These are phyloP conservation scores for Bubalus kerabau DNA, from an alignment of 2,113 vertebrate species.

Conservation along the genomic window DNA sequence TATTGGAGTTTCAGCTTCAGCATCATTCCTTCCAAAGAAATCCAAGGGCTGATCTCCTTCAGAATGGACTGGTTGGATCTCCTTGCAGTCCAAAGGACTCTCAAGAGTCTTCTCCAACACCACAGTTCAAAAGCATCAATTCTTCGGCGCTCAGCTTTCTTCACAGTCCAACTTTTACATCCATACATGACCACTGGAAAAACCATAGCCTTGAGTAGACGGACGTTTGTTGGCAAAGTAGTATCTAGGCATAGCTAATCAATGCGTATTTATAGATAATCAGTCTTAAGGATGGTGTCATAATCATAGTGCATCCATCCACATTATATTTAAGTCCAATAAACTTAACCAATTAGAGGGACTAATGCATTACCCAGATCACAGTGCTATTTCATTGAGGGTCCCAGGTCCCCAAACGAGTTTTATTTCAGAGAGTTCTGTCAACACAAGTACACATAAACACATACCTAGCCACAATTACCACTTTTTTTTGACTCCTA, in stretches of 20 bases:
- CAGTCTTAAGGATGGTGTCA: neutral
- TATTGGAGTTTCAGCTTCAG: no score
- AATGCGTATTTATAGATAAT: neutral
- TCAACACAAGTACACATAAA: neutral
- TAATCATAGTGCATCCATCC: neutral
- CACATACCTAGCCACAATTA: neutral
- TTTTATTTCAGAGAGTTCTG: neutral
- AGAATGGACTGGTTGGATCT: no score
- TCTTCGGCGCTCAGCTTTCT: no score
- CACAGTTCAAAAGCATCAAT: no score
- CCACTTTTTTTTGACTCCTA: neutral
- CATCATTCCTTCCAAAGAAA: no score
- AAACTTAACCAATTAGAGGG: neutral
- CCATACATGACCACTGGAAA: no score
- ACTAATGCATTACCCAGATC: neutral
- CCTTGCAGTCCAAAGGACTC: no score
- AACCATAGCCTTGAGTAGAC: no score
- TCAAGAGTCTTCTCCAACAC: no score
- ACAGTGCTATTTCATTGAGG: neutral
- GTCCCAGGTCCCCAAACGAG: neutral
- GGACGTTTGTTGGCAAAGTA: no score
- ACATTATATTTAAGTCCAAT: neutral
- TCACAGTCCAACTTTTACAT: no score
- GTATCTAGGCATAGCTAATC: neutral
- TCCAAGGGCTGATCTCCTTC: no score